phyloP scores from a whole-genome alignment of 1,140 invertebrate genomes.

The Lineus longissimus region DNA sequence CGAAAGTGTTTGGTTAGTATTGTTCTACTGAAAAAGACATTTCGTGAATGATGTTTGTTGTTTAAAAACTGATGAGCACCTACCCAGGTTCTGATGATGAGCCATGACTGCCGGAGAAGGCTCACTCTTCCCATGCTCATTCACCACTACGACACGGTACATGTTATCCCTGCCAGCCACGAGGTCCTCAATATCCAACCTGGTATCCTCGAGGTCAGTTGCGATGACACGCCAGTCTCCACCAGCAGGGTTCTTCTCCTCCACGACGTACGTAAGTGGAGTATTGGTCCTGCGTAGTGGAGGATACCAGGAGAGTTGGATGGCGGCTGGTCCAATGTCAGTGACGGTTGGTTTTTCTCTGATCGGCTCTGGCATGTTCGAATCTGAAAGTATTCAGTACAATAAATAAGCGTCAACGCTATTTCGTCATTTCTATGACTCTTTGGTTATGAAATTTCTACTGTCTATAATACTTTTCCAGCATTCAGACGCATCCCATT shows the following conservation, averaged over 20 bases:
- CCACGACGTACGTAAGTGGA: slow-evolving; percentile 8
- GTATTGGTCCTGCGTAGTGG: no score
- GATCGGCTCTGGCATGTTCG: neutral
- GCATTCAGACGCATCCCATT: no score
- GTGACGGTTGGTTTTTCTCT: slow-evolving; percentile 1
- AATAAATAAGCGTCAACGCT: no score
- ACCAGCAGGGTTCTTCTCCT: slow-evolving; percentile 30
- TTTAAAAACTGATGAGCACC: no score
- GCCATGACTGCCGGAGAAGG: slow-evolving; percentile 56
- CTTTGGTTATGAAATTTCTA: no score
- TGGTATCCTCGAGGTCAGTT: slow-evolving; percentile 23
- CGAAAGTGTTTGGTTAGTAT: no score
- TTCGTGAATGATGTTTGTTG: no score
- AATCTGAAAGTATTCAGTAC: no score
- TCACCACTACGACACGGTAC: slow-evolving; percentile 94
- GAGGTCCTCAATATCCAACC: slow-evolving; percentile 29
- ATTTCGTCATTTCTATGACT: no score
- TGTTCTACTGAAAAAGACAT: no score
- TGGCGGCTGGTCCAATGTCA: neutral
- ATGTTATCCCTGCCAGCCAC: slow-evolving; percentile 77
- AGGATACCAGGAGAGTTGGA: slow-evolving; percentile 4
- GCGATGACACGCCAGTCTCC: slow-evolving; percentile 41
- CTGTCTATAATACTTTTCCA: no score
- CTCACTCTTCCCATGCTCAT: slow-evolving; percentile 92
- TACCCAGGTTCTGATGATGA: slow-evolving; percentile 16